These are phyloP conservation scores for Amblyraja radiata DNA, from an alignment of 2,797 vertebrate species.

Conservation along the genomic window DNA sequence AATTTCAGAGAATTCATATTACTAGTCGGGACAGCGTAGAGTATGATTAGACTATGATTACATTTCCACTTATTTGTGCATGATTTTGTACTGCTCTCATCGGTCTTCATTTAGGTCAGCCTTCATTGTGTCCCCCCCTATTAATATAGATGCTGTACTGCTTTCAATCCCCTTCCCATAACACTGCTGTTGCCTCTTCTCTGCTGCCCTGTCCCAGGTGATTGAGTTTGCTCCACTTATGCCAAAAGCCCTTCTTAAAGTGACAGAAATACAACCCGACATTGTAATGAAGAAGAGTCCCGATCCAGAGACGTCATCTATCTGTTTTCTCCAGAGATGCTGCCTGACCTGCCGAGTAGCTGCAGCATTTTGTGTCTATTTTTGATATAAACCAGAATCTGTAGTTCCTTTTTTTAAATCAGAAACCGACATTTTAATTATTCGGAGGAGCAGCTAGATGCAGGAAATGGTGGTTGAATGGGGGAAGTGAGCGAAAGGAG, in stretches of 20 bases:
- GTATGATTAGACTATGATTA: neutral
- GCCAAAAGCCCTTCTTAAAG: neutral
- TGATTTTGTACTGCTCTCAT: neutral
- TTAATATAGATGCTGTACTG: neutral
- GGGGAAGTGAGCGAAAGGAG: neutral
- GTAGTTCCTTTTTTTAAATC: too few species aligned
- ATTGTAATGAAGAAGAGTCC: neutral
- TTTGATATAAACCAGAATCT: too few species aligned
- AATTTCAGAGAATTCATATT: neutral
- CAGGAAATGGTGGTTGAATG: neutral
- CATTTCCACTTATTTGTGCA: neutral
- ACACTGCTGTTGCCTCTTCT: neutral
- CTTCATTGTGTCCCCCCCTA: neutral
- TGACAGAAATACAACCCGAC: neutral
- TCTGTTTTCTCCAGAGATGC: too few species aligned
- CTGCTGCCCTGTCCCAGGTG: neutral
- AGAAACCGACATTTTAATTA: neutral
- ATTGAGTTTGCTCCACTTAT: neutral
- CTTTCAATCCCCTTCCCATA: neutral
- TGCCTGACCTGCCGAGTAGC: too few species aligned
- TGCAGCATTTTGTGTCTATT: too few species aligned
- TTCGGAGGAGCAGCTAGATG: neutral
- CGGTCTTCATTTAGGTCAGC: neutral
- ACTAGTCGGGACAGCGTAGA: neutral
- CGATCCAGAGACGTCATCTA: too few species aligned